phyloP scores from a whole-genome alignment of 2,797 vertebrate species.

The Gymnoscopelus braueri region DNA sequence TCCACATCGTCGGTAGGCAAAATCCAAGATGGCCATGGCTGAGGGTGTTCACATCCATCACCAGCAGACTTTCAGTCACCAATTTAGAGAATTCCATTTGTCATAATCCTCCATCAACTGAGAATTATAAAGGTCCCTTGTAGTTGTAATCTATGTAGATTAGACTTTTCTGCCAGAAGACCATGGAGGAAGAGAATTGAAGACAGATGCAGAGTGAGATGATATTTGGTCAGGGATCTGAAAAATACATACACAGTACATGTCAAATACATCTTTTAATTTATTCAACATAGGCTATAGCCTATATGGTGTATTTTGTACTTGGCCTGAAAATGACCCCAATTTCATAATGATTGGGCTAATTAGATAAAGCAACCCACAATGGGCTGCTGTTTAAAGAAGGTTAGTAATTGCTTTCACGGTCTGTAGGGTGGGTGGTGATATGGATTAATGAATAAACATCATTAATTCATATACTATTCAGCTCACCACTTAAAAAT shows the following conservation, averaged over 20 bases:
- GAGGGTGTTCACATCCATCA: slow-evolving; percentile 62
- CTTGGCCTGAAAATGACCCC: background rate
- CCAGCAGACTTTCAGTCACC: slow-evolving; percentile 6
- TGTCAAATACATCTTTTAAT: background rate
- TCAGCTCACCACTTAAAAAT: background rate
- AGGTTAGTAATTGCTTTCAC: slow-evolving; percentile 18
- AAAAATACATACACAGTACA: slow-evolving; percentile 10
- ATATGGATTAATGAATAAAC: slow-evolving; percentile 17
- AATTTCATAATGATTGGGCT: background rate
- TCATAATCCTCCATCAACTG: slow-evolving; percentile 58
- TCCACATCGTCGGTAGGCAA: slow-evolving; percentile 8
- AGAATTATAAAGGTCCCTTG: slow-evolving; percentile 46
- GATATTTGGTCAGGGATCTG: slow-evolving; percentile 19
- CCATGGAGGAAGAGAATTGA: slow-evolving; percentile 1
- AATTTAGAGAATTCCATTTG: background rate
- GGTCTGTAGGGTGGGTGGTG: slow-evolving; percentile 5
- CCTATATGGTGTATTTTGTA: background rate
- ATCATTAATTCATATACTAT: slow-evolving; percentile 6
- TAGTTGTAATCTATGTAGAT: background rate
- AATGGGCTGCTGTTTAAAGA: slow-evolving; percentile 5
- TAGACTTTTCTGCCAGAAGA: background rate
- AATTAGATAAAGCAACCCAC: background rate
- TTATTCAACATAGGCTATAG: background rate
- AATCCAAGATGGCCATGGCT: slow-evolving; percentile 45
- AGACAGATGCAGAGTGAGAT: background rate